Evolutionary conservation across 2,797 vertebrate species (phyloP).

Genomic region (Chaenodraco wilsoni): DNA sequence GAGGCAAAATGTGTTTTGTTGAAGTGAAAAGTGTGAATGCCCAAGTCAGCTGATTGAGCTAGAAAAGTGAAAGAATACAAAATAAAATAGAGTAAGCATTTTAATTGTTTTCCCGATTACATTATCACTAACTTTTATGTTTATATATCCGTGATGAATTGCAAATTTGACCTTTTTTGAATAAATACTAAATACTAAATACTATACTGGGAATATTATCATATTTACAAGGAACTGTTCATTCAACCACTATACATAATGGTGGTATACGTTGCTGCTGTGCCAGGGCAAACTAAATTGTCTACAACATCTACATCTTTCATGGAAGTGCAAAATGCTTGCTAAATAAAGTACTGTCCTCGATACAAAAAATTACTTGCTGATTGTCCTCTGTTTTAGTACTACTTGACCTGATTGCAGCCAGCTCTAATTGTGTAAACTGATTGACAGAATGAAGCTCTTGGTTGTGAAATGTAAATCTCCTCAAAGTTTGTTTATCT

Average conservation of each 20-base stretch:
- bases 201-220: background rate
- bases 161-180: conserved; percentile 3
- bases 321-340: conserved; percentile 10
- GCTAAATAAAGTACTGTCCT: conserved; percentile 19
- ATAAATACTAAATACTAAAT: no score
- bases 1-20: background rate
- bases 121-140: background rate
- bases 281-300: background rate
- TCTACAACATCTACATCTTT: background rate
- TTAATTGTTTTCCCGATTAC: background rate
- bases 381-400: conserved; percentile 42
- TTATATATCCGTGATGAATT: background rate
- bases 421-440: conserved; percentile 17
- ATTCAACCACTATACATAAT: background rate
- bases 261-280: background rate
- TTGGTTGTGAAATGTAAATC: background rate
- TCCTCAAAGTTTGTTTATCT: background rate
- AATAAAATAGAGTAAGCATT: background rate
- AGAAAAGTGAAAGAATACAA: background rate
- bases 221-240: background rate
- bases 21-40: conserved; percentile 1
- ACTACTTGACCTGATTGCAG: conserved; percentile 59
- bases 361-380: conserved; percentile 29
- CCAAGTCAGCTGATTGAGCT: background rate
- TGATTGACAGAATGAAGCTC: conserved; percentile 26